phyloP scores from a whole-genome alignment of 2,888 invertebrate species.

The Tetragonisca angustula region DNA sequence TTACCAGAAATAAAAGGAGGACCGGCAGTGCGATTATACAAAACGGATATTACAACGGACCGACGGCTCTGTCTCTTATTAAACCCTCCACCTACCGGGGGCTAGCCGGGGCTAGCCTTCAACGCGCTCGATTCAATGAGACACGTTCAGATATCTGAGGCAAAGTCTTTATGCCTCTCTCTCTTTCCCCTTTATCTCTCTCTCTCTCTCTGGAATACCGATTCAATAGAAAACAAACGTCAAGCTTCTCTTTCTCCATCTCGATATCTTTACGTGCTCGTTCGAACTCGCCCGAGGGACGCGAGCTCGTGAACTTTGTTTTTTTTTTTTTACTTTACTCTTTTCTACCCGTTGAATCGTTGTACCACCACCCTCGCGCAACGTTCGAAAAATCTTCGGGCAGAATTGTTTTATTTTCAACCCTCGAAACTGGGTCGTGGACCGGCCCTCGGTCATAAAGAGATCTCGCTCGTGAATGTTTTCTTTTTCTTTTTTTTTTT shows the following conservation, averaged over 20 bases:
- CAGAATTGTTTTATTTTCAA: too few species aligned
- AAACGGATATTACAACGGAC: constrained; percentile 76
- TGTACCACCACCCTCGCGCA: too few species aligned
- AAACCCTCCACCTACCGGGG: constrained; percentile 64
- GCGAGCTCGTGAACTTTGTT: too few species aligned
- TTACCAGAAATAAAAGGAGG: constrained; percentile 78
- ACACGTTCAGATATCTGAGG: constrained; percentile 51
- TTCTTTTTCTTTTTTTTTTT: too few species aligned
- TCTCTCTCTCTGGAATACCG: background rate
- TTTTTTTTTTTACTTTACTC: too few species aligned
- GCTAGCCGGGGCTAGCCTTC: constrained; percentile 46
- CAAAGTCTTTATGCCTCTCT: constrained; percentile 58
- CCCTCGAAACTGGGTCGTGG: too few species aligned
- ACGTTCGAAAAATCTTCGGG: too few species aligned
- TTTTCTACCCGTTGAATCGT: too few species aligned
- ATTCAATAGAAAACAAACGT: constrained; percentile 41
- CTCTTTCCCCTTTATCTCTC: constrained; percentile 3
- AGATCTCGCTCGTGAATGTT: too few species aligned
- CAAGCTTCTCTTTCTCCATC: background rate
- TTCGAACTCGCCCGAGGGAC: too few species aligned
- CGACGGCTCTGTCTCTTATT: constrained; percentile 72
- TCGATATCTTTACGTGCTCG: too few species aligned
- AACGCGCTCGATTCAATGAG: constrained; percentile 67
- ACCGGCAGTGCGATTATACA: constrained; percentile 75
- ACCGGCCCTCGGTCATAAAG: too few species aligned